Evolutionary conservation across 2,113 vertebrate genomes (phyloP), one percentile per base, ranked within the genome.

Genomic region (Tychaedon coryphoeus): DNA sequence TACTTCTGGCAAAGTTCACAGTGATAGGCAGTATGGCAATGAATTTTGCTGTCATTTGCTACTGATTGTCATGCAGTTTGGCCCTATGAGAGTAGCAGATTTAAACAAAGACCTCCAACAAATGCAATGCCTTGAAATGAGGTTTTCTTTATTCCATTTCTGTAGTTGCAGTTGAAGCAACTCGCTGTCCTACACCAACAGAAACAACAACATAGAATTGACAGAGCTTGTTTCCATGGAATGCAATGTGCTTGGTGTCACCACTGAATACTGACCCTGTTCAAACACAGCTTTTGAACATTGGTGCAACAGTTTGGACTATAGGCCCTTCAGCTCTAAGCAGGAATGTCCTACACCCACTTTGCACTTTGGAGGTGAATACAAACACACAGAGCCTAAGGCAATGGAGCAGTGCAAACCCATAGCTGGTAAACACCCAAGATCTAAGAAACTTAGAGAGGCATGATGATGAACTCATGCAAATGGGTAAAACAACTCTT

Each of bases 201-300:
- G 14, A 47, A 77, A 62, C 4, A 42, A 22, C 10, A 19, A 28
- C 7, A 10, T 3, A 5, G 1, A 31, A 0, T 1, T 36, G 28
- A 33, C 40, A 61, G 73, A 28, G 10, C 5, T 54, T 31, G 7
- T 76, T 75, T 33, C 61, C 51, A 25, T 1, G 2, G 38, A 42
- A 45, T 12, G 18, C 13, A 28, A 19, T 0, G 0, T 0, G 1
- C 16, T 66, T 8, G 14, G 12, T 43, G 48, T 16, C 62, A 18
- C 22, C 42, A 13, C 31, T 23, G 45, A 64, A 19, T 4, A 8
- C 20, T 38, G 33, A 48, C 66, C 40, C 29, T 57, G 51, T 10
- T 34, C 60, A 74, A 65, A 24, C 29, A 65, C 0, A 66, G 33
- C 23, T 47, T 72, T 45, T 22, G 26, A 58, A 19, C 33, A 7